Evolutionary conservation across 2,797 vertebrate genomes (phyloP), one percentile per base, ranked within the genome.

Genomic region (Adelosebastes latens): DNA sequence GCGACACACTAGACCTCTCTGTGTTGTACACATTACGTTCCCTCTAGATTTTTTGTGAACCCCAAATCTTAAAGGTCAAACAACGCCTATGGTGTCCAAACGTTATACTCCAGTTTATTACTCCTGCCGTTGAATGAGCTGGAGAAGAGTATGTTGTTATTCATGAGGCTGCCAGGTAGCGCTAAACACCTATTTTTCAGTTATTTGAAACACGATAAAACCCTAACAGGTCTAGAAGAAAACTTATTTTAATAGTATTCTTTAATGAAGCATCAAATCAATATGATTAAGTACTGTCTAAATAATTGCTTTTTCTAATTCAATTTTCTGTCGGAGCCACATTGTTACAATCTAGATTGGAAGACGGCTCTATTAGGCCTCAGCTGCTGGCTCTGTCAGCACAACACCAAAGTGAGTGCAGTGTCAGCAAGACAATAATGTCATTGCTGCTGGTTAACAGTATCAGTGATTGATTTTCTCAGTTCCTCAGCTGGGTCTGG

Each of bases 361-460:
- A 78, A 59, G 70, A 65, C 11, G 52, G 42, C 56, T 83, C 55
- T 69, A 67, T 72, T 61, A 70, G 46, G 49, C 25, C 27, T 83
- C 46, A 68, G 34, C 42, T 73, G 56, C 62, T 46, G 75, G 39
- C 73, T 60, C 56, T 36, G 64, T 74, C 75, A 71, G 62, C 69
- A 75, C 34, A 83, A 75, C 68, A 62, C 85, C 79, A 74, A 68
- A 82, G 77, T 85, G 78, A 80, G 73, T 84, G 81, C 71, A 79
- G 72, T 58, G 74, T 87, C 87, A 85, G 76, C 77, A 82, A 87
- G 73, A 84, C 68, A 77, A 79, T 85, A 88, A 92, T 94, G 83
- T 84, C 79, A 88, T 76, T 66, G 77, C 81, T 71, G 72, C 78
- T 87, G 83, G 76, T 89, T 87, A 88, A 88, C 75, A 68, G 67